Evolutionary conservation across 2,888 invertebrate species (phyloP).

Genomic region (Urechis unicinctus): DNA sequence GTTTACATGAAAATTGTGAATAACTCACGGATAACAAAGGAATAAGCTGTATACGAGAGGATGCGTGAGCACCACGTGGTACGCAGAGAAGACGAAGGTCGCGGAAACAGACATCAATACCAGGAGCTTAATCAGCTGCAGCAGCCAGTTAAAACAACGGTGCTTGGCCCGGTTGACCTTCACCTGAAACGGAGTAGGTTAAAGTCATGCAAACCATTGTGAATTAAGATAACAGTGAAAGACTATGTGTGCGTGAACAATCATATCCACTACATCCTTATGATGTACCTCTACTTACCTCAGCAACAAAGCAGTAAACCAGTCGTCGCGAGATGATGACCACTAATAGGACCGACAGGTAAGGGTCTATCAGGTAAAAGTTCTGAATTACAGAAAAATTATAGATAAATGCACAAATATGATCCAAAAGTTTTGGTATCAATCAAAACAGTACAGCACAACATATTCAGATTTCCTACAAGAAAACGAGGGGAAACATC

Average conservation of each 20-base stretch:
- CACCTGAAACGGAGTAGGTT: too few species aligned
- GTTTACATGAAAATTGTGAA: too few species aligned
- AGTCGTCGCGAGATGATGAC: slow-evolving; percentile 75
- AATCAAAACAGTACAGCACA: neutral
- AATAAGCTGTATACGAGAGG: slow-evolving; percentile 74
- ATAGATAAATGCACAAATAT: too few species aligned
- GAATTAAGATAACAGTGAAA: too few species aligned
- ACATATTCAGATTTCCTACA: neutral
- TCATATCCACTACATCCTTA: neutral
- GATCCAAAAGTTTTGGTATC: too few species aligned
- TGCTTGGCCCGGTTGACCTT: neutral
- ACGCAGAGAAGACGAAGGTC: slow-evolving; percentile 64
- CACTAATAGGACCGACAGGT: slow-evolving; percentile 76
- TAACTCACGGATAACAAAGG: slow-evolving; percentile 85
- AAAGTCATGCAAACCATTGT: too few species aligned
- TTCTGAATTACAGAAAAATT: slow-evolving; percentile 15
- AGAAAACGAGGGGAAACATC: too few species aligned
- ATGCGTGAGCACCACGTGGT: slow-evolving; percentile 53
- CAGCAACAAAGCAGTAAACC: slow-evolving; percentile 57
- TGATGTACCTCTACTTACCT: slow-evolving; percentile 33
- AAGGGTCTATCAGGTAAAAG: slow-evolving; percentile 69
- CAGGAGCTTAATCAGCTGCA: slow-evolving; percentile 28
- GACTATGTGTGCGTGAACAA: too few species aligned
- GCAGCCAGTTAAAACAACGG: slow-evolving; percentile 30
- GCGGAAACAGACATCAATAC: slow-evolving; percentile 51